Conservation (phyloP, 2,888 invertebrate genomes). For the Antitype chi region DNA sequence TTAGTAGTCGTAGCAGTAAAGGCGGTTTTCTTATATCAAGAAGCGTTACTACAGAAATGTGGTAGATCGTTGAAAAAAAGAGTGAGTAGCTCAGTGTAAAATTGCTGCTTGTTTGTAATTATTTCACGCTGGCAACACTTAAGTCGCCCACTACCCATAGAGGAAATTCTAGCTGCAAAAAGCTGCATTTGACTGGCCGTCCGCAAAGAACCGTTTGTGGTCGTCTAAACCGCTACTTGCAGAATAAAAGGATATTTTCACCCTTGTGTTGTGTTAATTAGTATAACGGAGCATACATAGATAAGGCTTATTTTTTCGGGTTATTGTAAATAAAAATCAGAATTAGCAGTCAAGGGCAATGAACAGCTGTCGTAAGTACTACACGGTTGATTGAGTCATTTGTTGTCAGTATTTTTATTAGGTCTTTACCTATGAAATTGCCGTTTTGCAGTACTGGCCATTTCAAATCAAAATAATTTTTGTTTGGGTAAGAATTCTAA, state of each 20-base stretch:
- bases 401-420: no score
- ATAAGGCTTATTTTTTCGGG: neutral
- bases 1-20: neutral
- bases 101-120: constrained; percentile 36
- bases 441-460: no score
- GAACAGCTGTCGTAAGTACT: neutral
- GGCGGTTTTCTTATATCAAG: neutral
- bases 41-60: neutral
- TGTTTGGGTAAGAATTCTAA: no score
- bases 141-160: neutral
- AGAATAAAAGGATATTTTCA: neutral
- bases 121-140: constrained; percentile 30
- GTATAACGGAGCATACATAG: neutral
- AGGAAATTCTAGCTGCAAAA: neutral
- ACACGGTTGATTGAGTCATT: neutral
- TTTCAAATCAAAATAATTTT: no score
- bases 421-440: no score
- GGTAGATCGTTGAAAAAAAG: neutral
- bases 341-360: neutral
- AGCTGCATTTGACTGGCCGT: constrained; percentile 26
- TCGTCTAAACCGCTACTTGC: constrained; percentile 1
- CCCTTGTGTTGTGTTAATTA: neutral
- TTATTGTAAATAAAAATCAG: neutral
- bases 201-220: constrained; percentile 3
- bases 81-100: neutral